phyloP scores from a whole-genome alignment of 2,797 vertebrate species.

The Melanotaenia maccullochi region DNA sequence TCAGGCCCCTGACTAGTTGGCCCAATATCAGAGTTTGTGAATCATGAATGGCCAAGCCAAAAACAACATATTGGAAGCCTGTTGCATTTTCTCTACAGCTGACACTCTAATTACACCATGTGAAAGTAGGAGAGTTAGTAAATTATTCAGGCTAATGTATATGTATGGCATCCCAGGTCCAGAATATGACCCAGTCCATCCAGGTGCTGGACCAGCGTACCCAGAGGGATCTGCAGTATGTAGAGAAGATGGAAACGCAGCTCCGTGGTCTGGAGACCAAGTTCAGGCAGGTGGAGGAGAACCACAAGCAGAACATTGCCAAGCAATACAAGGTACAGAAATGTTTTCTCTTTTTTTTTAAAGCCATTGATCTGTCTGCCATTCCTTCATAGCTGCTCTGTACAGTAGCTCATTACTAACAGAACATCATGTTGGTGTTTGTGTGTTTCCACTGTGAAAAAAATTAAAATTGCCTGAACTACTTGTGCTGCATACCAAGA shows the following conservation, averaged over 20 bases:
- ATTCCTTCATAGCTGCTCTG: conserved; percentile 36
- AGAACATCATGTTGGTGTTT: conserved; percentile 34
- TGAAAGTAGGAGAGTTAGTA: background rate
- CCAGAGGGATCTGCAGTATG: conserved; percentile 96
- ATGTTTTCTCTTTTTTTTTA: background rate
- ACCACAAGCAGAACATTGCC: conserved; percentile 97
- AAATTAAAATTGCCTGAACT: conserved; percentile 10
- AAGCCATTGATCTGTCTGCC: conserved; percentile 35
- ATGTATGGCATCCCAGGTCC: conserved; percentile 84
- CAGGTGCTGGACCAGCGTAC: conserved; percentile 97
- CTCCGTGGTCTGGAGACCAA: conserved; percentile 96
- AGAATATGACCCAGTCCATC: conserved; percentile 99
- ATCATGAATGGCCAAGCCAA: conserved; percentile 47
- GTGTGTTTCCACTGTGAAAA: conserved; percentile 37
- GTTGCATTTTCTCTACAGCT: conserved; percentile 24
- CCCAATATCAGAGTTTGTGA: conserved; percentile 56
- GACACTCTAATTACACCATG: conserved; percentile 3
- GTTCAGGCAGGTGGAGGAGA: conserved; percentile 98
- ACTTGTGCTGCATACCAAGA: conserved; percentile 17
- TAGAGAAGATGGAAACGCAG: conserved; percentile 99
- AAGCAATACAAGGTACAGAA: conserved; percentile 96
- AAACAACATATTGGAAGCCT: conserved; percentile 58
- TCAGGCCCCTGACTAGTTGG: conserved; percentile 63
- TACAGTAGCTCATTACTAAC: conserved; percentile 27
- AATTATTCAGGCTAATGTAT: conserved; percentile 10